Evolutionary conservation across 2,888 invertebrate genomes (phyloP), one percentile per base, ranked within the genome.

Genomic region (Tetropium fuscum): DNA sequence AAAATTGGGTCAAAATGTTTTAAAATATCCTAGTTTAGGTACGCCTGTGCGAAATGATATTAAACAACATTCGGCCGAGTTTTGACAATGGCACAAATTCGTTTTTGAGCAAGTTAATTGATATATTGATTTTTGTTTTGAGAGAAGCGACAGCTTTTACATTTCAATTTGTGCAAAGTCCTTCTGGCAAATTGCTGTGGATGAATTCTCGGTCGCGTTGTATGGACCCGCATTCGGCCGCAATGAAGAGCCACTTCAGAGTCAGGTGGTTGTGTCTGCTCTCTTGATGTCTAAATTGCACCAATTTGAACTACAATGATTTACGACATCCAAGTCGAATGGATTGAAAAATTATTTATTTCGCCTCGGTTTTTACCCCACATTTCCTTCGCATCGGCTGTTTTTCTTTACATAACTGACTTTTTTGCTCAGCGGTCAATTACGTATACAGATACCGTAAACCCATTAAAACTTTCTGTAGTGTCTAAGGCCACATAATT

Each of bases 221-320:
- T 66, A 74, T 75, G 74, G 73, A 64, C 69, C 69, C 68, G 70
- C 68, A 68, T 71, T 71, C 68, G 66, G 69, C 66, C 68, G 71
- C 75, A 77, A 78, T 80, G 78, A 79, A 79, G 78, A 74, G 72
- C 77, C 80, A 78, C 82, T 82, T 71, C 71, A 81, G 70, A 75
- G 82, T 80, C 82, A 82, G 82, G 80, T 82, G 81, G 80, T 80
- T 76, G 75, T 81, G 82, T 80, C 81, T 82, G 81, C 77, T 78
- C 79, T 76, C 78, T 78, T 78, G 77, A 78, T 74, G 74, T 75
- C 76, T 75, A 79, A 81, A 81, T 81, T 81, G 80, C 79, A 74
- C 78, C 80, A 80, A 81, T 80, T 79, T 79, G 73, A 74, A 74
- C 76, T 72, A 75, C 75, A 78, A 78, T 76, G 73, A 76, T 72